Base-by-base conservation (phyloP, 2,888 invertebrate genomes). In the Drosophila cracens region DNA sequence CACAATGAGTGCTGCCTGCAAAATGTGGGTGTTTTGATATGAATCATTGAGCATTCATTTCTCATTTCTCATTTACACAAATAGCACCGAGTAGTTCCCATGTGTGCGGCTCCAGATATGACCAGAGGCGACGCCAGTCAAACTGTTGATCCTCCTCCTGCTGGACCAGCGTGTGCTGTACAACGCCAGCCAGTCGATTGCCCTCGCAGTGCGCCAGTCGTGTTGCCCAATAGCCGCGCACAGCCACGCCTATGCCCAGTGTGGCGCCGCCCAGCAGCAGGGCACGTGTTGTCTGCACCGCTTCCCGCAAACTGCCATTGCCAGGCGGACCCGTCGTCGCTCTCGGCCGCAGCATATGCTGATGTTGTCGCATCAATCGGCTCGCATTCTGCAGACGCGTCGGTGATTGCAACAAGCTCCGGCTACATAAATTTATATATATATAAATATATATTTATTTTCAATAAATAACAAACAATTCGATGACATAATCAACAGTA, bases 1-100 rank as follows among this genome's bases (percentile, higher is more conserved):
- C 33, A 98, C 98, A 61, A 96, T 94, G 66, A 98, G 93, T 5
- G 98, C 98, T 70, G 97, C 97, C 98, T 98, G 93, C 65, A 95
- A 66, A 2, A 46, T 46, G 25, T 7, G 21, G 7, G 25, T n/a
- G 27, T 11, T 33, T 34, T 33, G 51, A 33, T 33, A 11, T 33
- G 58, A n/a, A 49, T 38, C 21, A 21, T 13, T 10, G 4, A 25
- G 25, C 46, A 46, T 46, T 46, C 7, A 25, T 0, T 21, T 7
- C 7, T 18, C 0, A 6, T 43, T 16, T 27, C 25, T 16, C 46
- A 70, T 90, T 89, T 93, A 98, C 98, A 86, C 95, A 94, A 86
- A 98, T 94, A 68, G 98, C 98, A 64, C 96, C 95, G 8, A 96
- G 89, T 61, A 98, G 94, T 77, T 96, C 95, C 95, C 96, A 96